Evolutionary conservation across 2,113 vertebrate species (phyloP).

Genomic region (Thamnaconus septentrionalis): DNA sequence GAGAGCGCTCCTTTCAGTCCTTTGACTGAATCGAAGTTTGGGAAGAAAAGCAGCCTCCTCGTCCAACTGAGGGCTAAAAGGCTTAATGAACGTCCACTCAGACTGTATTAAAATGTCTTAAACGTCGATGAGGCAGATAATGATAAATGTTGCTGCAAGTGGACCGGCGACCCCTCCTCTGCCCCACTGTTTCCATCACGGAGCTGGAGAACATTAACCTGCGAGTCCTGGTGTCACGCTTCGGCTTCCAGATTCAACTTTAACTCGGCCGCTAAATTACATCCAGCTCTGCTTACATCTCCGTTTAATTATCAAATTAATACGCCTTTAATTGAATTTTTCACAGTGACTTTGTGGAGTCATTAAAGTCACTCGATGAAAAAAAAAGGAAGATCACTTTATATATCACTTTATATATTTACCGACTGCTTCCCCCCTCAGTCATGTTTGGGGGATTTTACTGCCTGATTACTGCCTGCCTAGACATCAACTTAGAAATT

Average conservation of each 20-base stretch:
- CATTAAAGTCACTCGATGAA: conserved; percentile 18
- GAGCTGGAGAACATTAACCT: not conserved
- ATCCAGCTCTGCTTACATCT: conserved; percentile 33
- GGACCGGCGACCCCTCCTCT: conserved; percentile 1
- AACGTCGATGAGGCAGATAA: not conserved
- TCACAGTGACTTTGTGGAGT: conserved; percentile 45
- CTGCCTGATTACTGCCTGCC: conserved; percentile 27
- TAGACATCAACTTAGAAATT: not conserved
- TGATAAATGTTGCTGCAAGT: conserved; percentile 5
- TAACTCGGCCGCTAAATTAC: conserved; percentile 28
- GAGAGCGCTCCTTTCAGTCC: too few relatives aligned
- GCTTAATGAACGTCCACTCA: too few relatives aligned
- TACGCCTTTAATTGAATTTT: conserved; percentile 48
- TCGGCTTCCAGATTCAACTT: conserved; percentile 8
- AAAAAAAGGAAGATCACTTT: conserved; percentile 1
- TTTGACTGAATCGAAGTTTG: too few relatives aligned
- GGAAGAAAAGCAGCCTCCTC: too few relatives aligned
- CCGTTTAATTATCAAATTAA: conserved; percentile 47
- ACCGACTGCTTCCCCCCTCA: conserved; percentile 10
- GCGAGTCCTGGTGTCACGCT: conserved; percentile 7
- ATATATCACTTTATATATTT: conserved; percentile 1
- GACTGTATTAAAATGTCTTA: too few relatives aligned
- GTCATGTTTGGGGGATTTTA: conserved; percentile 41
- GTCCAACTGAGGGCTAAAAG: too few relatives aligned
- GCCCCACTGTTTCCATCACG: conserved; percentile 10